Evolutionary conservation across 2,113 vertebrate genomes (phyloP), one percentile per base, ranked within the genome.

Genomic region (Grammomys dolichurus): DNA sequence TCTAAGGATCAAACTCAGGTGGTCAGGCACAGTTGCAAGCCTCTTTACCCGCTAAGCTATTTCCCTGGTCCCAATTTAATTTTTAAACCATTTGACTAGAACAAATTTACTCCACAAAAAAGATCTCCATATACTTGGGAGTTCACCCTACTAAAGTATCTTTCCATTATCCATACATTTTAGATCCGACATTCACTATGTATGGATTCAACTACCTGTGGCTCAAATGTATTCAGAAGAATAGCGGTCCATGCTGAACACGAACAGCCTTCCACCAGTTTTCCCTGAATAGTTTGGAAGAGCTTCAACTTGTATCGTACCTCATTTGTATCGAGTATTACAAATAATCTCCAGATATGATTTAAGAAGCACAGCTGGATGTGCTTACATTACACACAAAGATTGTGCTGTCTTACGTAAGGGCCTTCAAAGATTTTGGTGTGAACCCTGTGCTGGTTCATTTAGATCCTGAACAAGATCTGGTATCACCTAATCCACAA

Each of bases 61-160:
- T 63, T 33, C 8, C 3, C 28, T 65, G 60, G 16, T 11, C 28
- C 40, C 43, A 24, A 36, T 8, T 69, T 24, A 51, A 87, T 69
- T 46, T 87, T 90, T 60, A 77, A 90, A 70, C 51, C 31, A 80
- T 88, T 96, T 86, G 40, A 72, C 82, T 54, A 89, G 13, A 69
- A 95, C 12, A 10, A 16, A 77, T 94, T 92, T 92, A 9, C 58
- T 93, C 56, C 70, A 86, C 22, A 67, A 13, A 93, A 69, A 67
- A 67, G 63, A 67, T 58, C 54, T 58, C 33, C 31, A 24, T 75
- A 36, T 70, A 51, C 12, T 24, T 91, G n/a, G 26, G 7, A 9
- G 5, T 76, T 85, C 48, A 56, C 51, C 13, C 54, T 48, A 75
- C 60, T 56, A 78, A 88, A 14, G 16, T 10, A 43, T 17, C 12